Evolutionary conservation across 23 tunicate species (phyloP).

Genomic region (Phallusia fumigata): DNA sequence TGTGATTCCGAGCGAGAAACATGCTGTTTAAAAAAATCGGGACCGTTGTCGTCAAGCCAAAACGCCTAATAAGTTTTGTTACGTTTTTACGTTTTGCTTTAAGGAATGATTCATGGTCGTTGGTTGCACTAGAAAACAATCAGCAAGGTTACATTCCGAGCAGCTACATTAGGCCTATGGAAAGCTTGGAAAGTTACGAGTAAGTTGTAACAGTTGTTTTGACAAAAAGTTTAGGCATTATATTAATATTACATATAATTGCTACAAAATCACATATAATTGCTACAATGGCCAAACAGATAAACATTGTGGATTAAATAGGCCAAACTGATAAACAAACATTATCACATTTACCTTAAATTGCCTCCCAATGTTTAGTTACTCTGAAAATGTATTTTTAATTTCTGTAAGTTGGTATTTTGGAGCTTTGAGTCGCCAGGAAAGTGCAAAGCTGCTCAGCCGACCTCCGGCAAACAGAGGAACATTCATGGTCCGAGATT

Average conservation of each 20-base stretch:
- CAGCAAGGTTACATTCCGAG: neutral
- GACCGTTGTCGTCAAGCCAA: too few relatives aligned
- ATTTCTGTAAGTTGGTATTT: conserved; percentile 10
- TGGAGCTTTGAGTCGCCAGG: neutral
- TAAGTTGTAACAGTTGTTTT: neutral
- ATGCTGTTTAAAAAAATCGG: too few relatives aligned
- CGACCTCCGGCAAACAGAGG: neutral
- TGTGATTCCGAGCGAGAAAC: too few relatives aligned
- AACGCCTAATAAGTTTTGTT: too few relatives aligned
- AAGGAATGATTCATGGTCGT: neutral
- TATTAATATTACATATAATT: too few relatives aligned
- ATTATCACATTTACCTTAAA: neutral
- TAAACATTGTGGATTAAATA: neutral
- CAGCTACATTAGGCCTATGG: neutral
- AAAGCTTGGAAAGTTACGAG: conserved; percentile 12
- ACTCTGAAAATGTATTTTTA: too few relatives aligned
- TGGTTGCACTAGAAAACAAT: neutral
- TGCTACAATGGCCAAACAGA: too few relatives aligned
- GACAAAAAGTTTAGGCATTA: too few relatives aligned
- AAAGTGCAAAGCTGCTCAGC: neutral
- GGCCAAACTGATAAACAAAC: neutral
- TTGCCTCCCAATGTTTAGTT: neutral
- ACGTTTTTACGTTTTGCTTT: neutral
- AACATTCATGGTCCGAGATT: neutral
- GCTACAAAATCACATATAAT: too few relatives aligned